Base-by-base conservation (phyloP, 2,113 vertebrate species). In the Brachirus orientalis region DNA sequence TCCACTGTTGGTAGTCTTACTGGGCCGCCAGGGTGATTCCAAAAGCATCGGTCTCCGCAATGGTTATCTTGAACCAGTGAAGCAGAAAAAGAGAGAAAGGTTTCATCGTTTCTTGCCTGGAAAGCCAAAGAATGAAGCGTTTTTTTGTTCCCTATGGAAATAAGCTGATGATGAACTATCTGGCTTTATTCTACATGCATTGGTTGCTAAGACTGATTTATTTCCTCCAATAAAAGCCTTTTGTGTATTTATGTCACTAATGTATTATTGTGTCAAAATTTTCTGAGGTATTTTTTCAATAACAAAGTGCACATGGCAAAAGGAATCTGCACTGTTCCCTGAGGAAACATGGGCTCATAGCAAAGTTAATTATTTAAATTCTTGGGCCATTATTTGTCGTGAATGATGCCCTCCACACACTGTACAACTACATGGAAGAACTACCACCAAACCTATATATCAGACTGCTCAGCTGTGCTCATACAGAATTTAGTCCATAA, bases 401-500 rank as follows among this genome's bases (percentile, higher is more conserved):
- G 63, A 83, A 82, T 84, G 77, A 83, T 85, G 69, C 81, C 81
- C 70, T 83, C 75, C 70, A 75, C 72, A 56, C 55, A 64, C 58
- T 40, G 64, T 55, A 60, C 43, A 76, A 69, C 77, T 57, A 63
- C 41, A 54, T 84, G 73, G 16, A 51, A 69, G 66, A 77, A 74
- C 62, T 38, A 61, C 63, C 61, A 75, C 87, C 80, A 88, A 37
- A 86, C 84, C 66, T 80, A 79, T 66, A 89, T 86, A 80, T 66
- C 79, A 73, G 81, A 56, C 38, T 67, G 64, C 53, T 71, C 69
- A 63, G 53, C 70, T 78, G 58, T 66, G 73, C 81, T 90, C 80
- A 84, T 80, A 56, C 80, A 85, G 68, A 82, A 84, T 87, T 75
- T 79, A 90, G 80, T 88, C 59, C 74, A 81, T 85, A 86, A 90